phyloP scores from a whole-genome alignment of 2,113 vertebrate species.

The Phyllostomus hastatus region DNA sequence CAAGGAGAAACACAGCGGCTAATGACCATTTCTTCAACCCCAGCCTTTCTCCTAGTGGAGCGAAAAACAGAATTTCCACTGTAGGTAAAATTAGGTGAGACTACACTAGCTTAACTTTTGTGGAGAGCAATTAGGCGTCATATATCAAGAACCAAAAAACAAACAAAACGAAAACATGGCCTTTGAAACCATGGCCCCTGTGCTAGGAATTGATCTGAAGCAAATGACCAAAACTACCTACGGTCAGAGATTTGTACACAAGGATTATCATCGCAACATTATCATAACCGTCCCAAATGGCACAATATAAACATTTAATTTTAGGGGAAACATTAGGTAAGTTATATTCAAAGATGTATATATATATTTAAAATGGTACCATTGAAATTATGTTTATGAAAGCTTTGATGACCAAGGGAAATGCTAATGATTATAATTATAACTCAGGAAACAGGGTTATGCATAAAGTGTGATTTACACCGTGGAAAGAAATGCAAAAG shows the following conservation, averaged over 20 bases:
- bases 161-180: not conserved
- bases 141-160: not conserved
- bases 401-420: not conserved
- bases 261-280: not conserved
- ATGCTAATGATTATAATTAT: slow-evolving; percentile 18
- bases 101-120: not conserved
- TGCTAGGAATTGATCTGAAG: not conserved
- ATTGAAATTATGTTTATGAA: slow-evolving; percentile 23
- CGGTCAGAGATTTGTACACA: not conserved
- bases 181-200: not conserved
- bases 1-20: not conserved
- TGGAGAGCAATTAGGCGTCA: not conserved
- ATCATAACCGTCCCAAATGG: not conserved
- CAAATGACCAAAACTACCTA: slow-evolving; percentile 38
- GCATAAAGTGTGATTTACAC: not conserved
- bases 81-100: not conserved
- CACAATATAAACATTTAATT: not conserved
- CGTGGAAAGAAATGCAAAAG: not conserved
- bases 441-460: not conserved
- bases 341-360: not conserved
- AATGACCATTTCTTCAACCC: not conserved
- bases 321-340: slow-evolving; percentile 38
- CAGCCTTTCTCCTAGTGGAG: not conserved
- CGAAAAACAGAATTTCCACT: not conserved
- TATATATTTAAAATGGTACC: not conserved